Evolutionary conservation across 2,888 invertebrate species (phyloP).

Genomic region (Andrena trimmerana): DNA sequence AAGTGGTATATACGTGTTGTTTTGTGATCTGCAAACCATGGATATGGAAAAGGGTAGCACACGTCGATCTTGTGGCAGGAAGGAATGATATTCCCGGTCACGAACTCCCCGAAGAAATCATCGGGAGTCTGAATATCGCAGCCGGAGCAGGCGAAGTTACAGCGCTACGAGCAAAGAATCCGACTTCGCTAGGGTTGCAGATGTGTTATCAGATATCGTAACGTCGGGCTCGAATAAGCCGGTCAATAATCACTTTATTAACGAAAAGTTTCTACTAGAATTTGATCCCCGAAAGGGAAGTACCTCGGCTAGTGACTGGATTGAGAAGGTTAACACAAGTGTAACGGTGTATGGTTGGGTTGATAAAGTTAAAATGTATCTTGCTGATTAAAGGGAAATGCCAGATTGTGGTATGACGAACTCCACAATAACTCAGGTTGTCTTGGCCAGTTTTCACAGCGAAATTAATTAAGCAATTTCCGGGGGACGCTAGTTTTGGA

Average conservation of each 20-base stretch:
- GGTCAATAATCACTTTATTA: background rate
- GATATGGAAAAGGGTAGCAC: no score
- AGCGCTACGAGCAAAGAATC: background rate
- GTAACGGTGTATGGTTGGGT: background rate
- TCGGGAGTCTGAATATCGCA: background rate
- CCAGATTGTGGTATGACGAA: background rate
- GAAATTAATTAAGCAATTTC: background rate
- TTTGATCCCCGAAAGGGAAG: background rate
- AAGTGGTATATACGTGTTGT: no score
- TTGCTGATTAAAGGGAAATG: constrained; percentile 4
- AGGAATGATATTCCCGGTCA: no score
- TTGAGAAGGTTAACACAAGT: background rate
- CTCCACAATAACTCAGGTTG: background rate
- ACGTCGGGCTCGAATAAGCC: background rate
- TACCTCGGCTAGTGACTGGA: background rate
- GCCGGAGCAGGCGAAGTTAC: background rate
- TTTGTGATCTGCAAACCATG: no score
- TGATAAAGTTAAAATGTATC: background rate
- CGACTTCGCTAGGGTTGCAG: background rate
- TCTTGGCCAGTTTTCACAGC: background rate
- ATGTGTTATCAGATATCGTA: background rate
- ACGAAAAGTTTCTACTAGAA: background rate
- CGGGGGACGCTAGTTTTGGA: background rate
- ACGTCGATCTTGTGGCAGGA: no score
- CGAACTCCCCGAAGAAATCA: background rate